Conservation (phyloP, 2,888 invertebrate species). For the Napeogenes inachia region DNA sequence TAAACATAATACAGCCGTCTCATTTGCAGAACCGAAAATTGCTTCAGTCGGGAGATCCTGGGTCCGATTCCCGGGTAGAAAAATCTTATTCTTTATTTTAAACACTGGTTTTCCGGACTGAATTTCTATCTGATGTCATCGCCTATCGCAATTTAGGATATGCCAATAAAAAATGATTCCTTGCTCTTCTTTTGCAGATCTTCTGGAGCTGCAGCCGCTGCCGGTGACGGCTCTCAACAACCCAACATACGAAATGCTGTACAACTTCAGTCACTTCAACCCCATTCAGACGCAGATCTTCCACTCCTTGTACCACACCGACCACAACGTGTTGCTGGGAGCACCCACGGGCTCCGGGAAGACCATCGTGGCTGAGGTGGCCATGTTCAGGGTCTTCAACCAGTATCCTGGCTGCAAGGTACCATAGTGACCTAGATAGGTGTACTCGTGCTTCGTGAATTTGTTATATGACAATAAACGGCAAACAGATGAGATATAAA, state of each 20-base stretch:
- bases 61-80: too few relatives aligned
- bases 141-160: too few relatives aligned
- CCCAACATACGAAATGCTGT: conserved; percentile 86
- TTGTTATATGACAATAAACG: too few relatives aligned
- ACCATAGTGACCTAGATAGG: neutral
- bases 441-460: too few relatives aligned
- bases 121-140: too few relatives aligned
- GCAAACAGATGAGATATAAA: too few relatives aligned
- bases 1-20: too few relatives aligned
- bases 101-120: too few relatives aligned
- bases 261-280: conserved; percentile 96
- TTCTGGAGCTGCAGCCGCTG: conserved; percentile 93
- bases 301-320: conserved; percentile 96
- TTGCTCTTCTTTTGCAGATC: conserved; percentile 73
- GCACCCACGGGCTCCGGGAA: conserved; percentile 99
- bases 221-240: conserved; percentile 90
- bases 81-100: too few relatives aligned
- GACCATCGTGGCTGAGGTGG: conserved; percentile 98
- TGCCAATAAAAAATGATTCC: too few relatives aligned
- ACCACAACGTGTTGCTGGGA: conserved; percentile 94
- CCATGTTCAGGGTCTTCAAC: conserved; percentile 94
- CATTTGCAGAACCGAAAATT: too few relatives aligned
- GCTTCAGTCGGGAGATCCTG: too few relatives aligned
- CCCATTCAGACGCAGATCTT: conserved; percentile 99
- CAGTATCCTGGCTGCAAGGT: conserved; percentile 88